Evolutionary conservation across 2,888 invertebrate genomes (phyloP), one percentile per base, ranked within the genome.

Genomic region (Euphydryas editha): DNA sequence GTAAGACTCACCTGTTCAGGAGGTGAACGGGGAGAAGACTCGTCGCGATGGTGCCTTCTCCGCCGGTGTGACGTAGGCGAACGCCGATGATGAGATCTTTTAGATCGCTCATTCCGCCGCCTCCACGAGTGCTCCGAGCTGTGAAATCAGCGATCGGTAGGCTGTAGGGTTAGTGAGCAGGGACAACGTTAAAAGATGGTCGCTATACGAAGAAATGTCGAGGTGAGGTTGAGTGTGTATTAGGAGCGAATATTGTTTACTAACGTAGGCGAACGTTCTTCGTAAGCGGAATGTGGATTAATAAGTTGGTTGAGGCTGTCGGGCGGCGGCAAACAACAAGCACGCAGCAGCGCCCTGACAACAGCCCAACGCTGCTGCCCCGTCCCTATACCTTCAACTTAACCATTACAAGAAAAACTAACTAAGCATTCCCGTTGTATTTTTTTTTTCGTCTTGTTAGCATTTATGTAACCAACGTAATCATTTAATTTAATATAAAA

Each of bases 71-170:
- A 95, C 77, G 95, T 95, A 71, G 96, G 95, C 73, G 97, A 97
- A 75, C 97, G 96, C 85, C 97, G 95, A 76, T 97, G 95, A 86
- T 96, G 95, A 81, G 97, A 97, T 77, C 97, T 95, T 89, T 97
- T 97, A 87, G 97, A 97, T 75, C 97, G 95, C 81, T 97, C 94
- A 95, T 96, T 89, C 94, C 96, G 92, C 93, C 96, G 83, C 94
- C 96, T 86, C 95, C 97, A 88, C 94, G 95, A 93, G 94, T 96
- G 96, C 93, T 95, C 95, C 88, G 95, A 94, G 90, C 95, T 95
- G 95, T 94, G 95, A 83, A 94, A 94, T 91, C 87, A 88, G 85
- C 86, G 87, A 87, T 94, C 94, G 89, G 93, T 85, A 79, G 87
- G 85, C 88, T 90, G 80, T 91, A 92, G 90, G 88, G 92, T 92